Percentiles rank a stretch among this genome's conserved stretches.
Conservation (phyloP, 2,888 invertebrate genomes). For the Dolomedes plantarius region DNA sequence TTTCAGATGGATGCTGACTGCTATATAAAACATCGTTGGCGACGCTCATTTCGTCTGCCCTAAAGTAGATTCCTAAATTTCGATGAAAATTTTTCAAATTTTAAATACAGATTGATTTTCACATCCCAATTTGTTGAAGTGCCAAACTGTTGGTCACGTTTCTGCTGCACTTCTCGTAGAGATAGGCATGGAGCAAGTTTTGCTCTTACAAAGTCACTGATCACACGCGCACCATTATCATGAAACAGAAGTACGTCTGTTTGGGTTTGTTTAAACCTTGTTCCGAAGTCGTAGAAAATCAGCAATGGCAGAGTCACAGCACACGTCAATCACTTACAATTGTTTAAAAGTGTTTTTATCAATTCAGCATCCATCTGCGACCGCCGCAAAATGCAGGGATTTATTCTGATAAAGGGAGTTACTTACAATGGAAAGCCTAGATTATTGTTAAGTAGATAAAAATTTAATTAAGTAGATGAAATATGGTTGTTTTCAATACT, state of each 20-base stretch:
- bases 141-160: background rate
- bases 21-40: background rate
- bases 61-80: background rate
- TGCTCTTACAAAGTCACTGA: background rate
- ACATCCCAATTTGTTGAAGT: background rate
- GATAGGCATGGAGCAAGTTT: background rate
- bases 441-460: too few relatives aligned
- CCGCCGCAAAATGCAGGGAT: background rate
- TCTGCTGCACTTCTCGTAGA: slow-evolving; percentile 16
- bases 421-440: too few relatives aligned
- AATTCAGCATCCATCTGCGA: background rate
- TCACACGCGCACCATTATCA: background rate
- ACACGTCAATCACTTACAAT: background rate
- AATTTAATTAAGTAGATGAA: too few relatives aligned
- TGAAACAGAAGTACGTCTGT: background rate
- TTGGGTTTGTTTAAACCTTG: background rate
- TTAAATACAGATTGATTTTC: background rate
- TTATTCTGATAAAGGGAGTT: too few relatives aligned
- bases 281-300: background rate
- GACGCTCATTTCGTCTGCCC: background rate
- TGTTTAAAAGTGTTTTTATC: background rate
- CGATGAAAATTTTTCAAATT: background rate
- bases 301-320: background rate
- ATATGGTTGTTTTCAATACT: too few relatives aligned
- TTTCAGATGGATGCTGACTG: background rate